phyloP scores from a whole-genome alignment of 1,140 invertebrate genomes.

The Temnothorax curvispinosus region DNA sequence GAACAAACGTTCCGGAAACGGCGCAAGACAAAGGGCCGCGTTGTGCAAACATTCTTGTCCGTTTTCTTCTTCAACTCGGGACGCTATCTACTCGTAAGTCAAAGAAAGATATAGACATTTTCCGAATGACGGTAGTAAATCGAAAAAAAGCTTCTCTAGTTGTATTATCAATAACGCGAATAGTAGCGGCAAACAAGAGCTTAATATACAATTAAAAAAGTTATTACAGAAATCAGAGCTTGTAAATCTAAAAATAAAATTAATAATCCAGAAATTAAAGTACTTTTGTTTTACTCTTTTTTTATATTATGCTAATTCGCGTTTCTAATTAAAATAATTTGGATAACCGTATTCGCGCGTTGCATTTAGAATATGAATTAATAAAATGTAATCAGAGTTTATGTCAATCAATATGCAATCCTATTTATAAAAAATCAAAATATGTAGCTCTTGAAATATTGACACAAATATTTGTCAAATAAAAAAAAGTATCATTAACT shows the following conservation, averaged over 20 bases:
- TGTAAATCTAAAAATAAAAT: neutral
- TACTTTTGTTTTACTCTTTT: neutral
- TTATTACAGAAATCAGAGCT: neutral
- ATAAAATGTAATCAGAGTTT: slow-evolving; percentile 17
- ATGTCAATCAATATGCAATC: neutral
- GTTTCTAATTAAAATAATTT: slow-evolving; percentile 24
- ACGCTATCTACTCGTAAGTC: slow-evolving; percentile 13
- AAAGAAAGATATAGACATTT: neutral
- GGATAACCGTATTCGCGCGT: neutral
- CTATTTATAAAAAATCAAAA: slow-evolving; percentile 7
- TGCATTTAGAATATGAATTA: neutral
- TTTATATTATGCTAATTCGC: neutral
- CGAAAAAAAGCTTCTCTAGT: neutral
- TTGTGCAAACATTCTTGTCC: slow-evolving; percentile 44
- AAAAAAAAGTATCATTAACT: neutral
- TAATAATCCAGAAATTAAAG: neutral
- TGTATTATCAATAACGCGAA: neutral
- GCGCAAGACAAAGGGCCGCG: slow-evolving; percentile 37
- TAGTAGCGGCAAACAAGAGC: neutral
- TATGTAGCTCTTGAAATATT: slow-evolving; percentile 4
- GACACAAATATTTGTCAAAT: neutral
- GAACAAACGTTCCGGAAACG: slow-evolving; percentile 52
- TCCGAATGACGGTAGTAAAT: neutral
- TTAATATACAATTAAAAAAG: neutral
- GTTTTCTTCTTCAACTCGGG: slow-evolving; percentile 24